Base-by-base conservation (phyloP, 2,797 vertebrate genomes). In the Rhinogobio ventralis region DNA sequence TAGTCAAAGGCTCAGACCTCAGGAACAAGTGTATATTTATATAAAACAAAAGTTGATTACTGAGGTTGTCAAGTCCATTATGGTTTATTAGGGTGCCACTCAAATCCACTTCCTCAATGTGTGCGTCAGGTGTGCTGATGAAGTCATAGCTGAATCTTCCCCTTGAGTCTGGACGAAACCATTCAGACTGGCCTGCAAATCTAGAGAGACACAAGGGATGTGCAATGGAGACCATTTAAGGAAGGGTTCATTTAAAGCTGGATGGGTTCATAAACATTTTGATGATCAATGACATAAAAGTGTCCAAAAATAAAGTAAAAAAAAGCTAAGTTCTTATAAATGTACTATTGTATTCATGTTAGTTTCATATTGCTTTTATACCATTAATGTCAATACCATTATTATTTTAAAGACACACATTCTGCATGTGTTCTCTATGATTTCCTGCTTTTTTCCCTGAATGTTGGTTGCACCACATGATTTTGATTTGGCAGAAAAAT, bases 71-170 rank as follows among this genome's bases (percentile, higher is more conserved):
- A 81, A 98, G 86, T 82, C 97, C 97, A 0, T 46, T 11, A 30
- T 94, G 95, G 92, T 91, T 96, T 86, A 97, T 92, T 42, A 89
- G 25, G 2, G 95, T 94, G 79, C 91, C 49, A 13, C 94, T 96
- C 91, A 96, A 88, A 85, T 98, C 96, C 1, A 96, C 66, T 8
- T 95, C 96, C 83, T 96, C 96, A 17, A 99, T 57, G 0, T 90
- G 91, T 0, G 90, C 72, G 0, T 92, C 57, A 39, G 57, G 92
- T 67, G 94, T 78, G 11, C 86, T 80, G 3, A 92, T 7, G 73
- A 97, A 92, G 45, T 94, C 90, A 46, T 87, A 90, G n/a, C 10
- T 86, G 74, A 94, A 94, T 5, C 23, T 93, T 7, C 92, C 92
- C 0, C n/a, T 88, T 0, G 9, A 1, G 66, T 93, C 0, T 4